These are phyloP conservation scores for Anolis sagrei DNA, from an alignment of 2,113 vertebrate genomes.

Conservation along the genomic window DNA sequence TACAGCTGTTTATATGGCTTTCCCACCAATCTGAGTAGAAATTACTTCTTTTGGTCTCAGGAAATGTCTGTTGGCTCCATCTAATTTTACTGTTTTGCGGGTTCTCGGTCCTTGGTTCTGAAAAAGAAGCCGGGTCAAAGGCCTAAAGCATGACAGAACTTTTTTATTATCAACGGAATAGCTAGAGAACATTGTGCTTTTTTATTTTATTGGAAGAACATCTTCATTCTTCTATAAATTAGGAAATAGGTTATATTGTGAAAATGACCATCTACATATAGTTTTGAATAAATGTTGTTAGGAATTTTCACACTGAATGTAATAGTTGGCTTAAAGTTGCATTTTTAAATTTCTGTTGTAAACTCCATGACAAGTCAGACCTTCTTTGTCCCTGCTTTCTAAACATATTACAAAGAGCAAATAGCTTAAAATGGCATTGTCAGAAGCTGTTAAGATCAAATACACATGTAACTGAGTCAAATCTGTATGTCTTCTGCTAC, in stretches of 20 bases:
- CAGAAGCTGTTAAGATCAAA: not conserved
- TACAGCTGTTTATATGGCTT: conserved; percentile 25
- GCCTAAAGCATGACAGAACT: conserved; percentile 1
- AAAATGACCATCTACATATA: conserved; percentile 35
- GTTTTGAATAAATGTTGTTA: conserved; percentile 57
- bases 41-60: conserved; percentile 34
- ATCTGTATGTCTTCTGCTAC: not conserved
- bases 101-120: not conserved
- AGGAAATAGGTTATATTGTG: conserved; percentile 26
- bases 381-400: not conserved
- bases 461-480: not conserved
- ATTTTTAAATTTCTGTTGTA: not conserved
- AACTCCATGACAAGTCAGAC: not conserved
- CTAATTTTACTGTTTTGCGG: not conserved
- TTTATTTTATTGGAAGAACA: not conserved
- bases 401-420: not conserved
- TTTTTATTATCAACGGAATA: conserved; percentile 19
- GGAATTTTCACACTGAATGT: not conserved
- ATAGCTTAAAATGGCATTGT: not conserved
- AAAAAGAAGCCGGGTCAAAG: not conserved
- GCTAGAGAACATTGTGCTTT: conserved; percentile 10
- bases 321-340: not conserved
- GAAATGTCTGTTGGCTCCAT: not conserved
- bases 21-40: conserved; percentile 37
- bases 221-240: not conserved